Base-by-base conservation (phyloP, 2,888 invertebrate genomes). In the Idaea biselata region DNA sequence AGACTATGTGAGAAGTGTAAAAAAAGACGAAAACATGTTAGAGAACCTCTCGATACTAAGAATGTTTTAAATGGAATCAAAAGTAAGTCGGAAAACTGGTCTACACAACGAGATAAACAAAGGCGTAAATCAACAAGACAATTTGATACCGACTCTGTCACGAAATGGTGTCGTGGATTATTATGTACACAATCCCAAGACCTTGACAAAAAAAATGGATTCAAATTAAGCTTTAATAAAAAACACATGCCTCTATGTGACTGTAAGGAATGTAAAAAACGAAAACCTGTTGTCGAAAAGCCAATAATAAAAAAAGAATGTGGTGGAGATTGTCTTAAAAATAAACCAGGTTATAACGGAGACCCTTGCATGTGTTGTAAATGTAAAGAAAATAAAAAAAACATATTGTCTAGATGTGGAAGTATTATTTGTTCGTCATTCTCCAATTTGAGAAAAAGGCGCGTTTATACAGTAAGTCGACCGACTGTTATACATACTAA, bases 241-340 rank as follows among this genome's bases (percentile, higher is more conserved):
- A 64, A 58, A 60, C 25, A 58, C 33, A 58, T 60, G 18, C 58
- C 63, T 59, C 18, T 60, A 18, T 63, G 62, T 63, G 54, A 55
- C 56, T 67, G 64, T 18, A 64, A 58, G 58, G 32, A 61, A 18
- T 65, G 58, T 33, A 67, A 67, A 32, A 64, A 55, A 18, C 60
- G 58, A 57, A 58, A 55, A 60, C 55, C 33, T 25, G 58, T 44
- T 44, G 44, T 7, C 44, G 14, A 61, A 55, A 57, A 31, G 16
- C 16, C 53, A 57, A 11, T 55, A 32, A 33, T 44, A 11, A 53
- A 56, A 58, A 53, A 31, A 53, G 60, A 63, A 54, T 64, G 59
- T 54, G 61, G 59, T 54, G 60, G 61, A 7, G 58, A 53, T 14
- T 60, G 32, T 33, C 32, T 17, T 18, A 18, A 59, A 16, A 17